phyloP scores from a whole-genome alignment of 2,113 vertebrate genomes.

The Lates calcarifer region DNA sequence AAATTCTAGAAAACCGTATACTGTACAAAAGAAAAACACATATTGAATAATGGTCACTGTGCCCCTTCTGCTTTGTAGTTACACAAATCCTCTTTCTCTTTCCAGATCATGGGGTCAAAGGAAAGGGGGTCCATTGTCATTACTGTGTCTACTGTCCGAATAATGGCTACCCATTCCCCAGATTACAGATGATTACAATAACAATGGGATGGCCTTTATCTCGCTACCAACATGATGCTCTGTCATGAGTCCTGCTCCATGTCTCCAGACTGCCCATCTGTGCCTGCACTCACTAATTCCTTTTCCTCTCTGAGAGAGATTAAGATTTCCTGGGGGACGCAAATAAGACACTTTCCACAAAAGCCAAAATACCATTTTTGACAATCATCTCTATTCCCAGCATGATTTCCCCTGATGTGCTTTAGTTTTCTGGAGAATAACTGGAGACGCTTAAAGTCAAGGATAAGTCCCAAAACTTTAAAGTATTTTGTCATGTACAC shows the following conservation, averaged over 20 bases:
- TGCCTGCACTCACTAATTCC: conserved; percentile 48
- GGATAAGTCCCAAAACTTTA: neutral
- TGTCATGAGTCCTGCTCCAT: conserved; percentile 21
- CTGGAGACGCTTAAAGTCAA: neutral
- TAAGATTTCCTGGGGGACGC: conserved; percentile 44
- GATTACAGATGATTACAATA: conserved; percentile 70
- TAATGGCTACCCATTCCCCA: conserved; percentile 49
- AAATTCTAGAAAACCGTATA: conserved; percentile 2
- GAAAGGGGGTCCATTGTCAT: conserved; percentile 28
- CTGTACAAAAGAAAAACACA: neutral
- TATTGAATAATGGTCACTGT: neutral
- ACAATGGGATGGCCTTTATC: conserved; percentile 66
- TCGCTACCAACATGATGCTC: conserved; percentile 38
- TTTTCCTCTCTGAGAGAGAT: conserved; percentile 40
- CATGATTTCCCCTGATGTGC: neutral
- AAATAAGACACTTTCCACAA: conserved; percentile 6
- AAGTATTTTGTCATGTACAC: neutral
- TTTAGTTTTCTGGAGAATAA: neutral
- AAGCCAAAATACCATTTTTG: conserved; percentile 37
- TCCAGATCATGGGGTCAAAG: conserved; percentile 27
- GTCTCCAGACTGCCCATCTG: conserved; percentile 53
- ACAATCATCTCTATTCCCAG: conserved; percentile 1
- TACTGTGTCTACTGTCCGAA: conserved; percentile 28
- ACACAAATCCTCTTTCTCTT: conserved; percentile 50
- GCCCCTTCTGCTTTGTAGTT: neutral